Base-by-base conservation (phyloP, 2,113 vertebrate species). In the Podarcis raffonei region DNA sequence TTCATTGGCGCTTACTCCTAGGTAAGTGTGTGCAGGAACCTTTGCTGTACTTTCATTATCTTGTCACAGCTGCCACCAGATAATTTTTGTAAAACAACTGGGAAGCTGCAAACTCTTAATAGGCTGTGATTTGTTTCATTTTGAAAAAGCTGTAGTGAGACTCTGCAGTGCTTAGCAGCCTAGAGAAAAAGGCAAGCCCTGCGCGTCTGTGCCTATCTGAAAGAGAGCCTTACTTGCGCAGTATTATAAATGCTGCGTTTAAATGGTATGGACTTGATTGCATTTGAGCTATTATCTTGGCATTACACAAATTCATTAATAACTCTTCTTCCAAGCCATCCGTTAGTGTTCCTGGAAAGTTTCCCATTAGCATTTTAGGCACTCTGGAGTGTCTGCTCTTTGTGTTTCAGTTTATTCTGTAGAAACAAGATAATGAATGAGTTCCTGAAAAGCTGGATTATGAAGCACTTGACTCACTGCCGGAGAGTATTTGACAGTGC, bases 121-220 rank as follows among this genome's bases (percentile, higher is more conserved):
- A 91, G 94, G 88, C 92, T 95, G 92, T 48, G 87, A 93, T 95
- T 94, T 94, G 87, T 90, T 91, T 91, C 37, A 0, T 91, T 9
- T 92, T 91, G 91, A 93, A 90, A 92, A 92, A 90, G 92, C 91
- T 91, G 79, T 68, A 90, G 91, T 82, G 91, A 90, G 90, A 65
- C 92, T 86, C 81, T 90, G 92, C 94, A 93, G 92, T 89, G 89
- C 93, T 96, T 95, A 94, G 93, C 90, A 94, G 93, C 90, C 89
- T 16, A 62, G 69, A 42, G 39, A 30, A 30, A 30, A 74, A 89
- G 57, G 23, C 72, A 68, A 20, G 6, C 53, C 66, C 25, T 87
- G 48, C 20, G 72, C n/a, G 71, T 76, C 80, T 76, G 9, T 16
- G 30, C 59, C 87, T 91, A 6, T 84, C 83, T 75, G 7, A 81